Percentiles rank a stretch among this genome's conserved stretches.
Conservation (phyloP, 2,113 vertebrate genomes). For the Mus spicilegus region DNA sequence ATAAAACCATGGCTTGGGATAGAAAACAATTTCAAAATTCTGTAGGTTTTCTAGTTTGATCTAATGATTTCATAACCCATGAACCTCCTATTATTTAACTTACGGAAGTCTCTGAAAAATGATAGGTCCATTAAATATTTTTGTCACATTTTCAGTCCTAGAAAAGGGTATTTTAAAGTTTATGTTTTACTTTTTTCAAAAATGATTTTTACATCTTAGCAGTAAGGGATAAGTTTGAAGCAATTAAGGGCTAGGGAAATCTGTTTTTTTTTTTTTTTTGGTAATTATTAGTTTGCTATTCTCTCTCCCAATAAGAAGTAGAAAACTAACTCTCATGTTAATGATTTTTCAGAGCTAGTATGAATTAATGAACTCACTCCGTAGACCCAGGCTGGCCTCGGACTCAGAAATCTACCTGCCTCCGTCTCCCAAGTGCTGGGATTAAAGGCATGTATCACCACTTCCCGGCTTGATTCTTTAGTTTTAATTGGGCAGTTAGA, state of each 20-base stretch:
- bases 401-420: no score
- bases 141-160: slow-evolving; percentile 44
- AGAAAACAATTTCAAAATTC: slow-evolving; percentile 31
- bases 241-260: neutral
- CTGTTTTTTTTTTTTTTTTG: slow-evolving; percentile 31
- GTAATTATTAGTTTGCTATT: neutral
- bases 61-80: slow-evolving; percentile 36
- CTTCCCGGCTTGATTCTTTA: neutral
- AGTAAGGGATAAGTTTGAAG: slow-evolving; percentile 25
- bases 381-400: no score
- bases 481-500: neutral
- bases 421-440: no score
- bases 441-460: no score
- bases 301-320: slow-evolving; percentile 1
- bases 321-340: slow-evolving; percentile 22
- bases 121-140: slow-evolving; percentile 53
- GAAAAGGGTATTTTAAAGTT: neutral
- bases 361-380: neutral
- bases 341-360: neutral
- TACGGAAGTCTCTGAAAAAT: slow-evolving; percentile 57
- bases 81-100: slow-evolving; percentile 50
- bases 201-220: slow-evolving; percentile 48
- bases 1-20: neutral
- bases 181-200: slow-evolving; percentile 45
- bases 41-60: slow-evolving; percentile 47